Evolutionary conservation across 92 coral and sea anemone species (phyloP).

Genomic region (Paragorgia papillata): DNA sequence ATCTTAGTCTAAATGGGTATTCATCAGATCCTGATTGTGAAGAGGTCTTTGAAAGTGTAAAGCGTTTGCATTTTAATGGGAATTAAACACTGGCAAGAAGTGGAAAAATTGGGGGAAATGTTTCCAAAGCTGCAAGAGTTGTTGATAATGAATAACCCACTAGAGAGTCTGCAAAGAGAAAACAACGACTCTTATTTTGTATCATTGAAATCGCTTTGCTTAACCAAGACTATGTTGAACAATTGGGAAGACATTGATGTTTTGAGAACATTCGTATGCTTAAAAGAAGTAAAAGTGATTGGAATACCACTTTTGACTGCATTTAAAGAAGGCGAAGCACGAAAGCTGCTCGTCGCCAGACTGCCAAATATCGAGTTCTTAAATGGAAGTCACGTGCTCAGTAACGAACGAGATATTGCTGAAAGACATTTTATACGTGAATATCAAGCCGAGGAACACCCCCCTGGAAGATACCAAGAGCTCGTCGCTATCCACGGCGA

Average conservation of each 20-base stretch:
- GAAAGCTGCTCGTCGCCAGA: constrained; percentile 79
- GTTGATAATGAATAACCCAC: constrained; percentile 77
- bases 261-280: constrained; percentile 63
- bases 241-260: constrained; percentile 86
- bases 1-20: constrained; percentile 83
- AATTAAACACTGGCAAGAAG: constrained; percentile 80
- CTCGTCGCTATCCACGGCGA: constrained; percentile 71
- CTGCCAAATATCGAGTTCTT: constrained; percentile 79
- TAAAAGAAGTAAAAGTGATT: constrained; percentile 72
- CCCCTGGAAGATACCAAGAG: constrained; percentile 72
- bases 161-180: constrained; percentile 58
- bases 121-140: constrained; percentile 77
- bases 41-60: constrained; percentile 63
- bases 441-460: constrained; percentile 68
- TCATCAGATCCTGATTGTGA: constrained; percentile 56
- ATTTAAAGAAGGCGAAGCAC: constrained; percentile 61
- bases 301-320: constrained; percentile 76
- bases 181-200: constrained; percentile 58
- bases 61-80: constrained; percentile 71
- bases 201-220: constrained; percentile 52
- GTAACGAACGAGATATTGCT: constrained; percentile 80
- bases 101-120: constrained; percentile 70
- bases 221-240: constrained; percentile 69
- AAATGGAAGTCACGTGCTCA: constrained; percentile 69
- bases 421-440: constrained; percentile 82